Conservation (phyloP, 1,140 invertebrate species). For the Drosophila orena region DNA sequence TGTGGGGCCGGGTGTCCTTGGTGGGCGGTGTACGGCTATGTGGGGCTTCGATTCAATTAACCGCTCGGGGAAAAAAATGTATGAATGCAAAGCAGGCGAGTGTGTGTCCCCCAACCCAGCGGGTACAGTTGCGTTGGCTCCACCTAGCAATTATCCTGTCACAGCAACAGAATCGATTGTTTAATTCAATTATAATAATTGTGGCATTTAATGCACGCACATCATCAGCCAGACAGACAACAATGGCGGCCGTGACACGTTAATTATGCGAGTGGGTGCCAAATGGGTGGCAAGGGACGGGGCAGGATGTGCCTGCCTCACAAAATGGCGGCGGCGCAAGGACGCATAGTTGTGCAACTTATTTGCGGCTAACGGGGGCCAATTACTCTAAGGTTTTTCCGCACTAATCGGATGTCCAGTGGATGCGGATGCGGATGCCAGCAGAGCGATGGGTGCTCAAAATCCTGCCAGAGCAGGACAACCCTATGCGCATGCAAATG, state of each 20-base stretch:
- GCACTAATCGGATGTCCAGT: slow-evolving; percentile 24
- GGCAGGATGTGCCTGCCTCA: neutral
- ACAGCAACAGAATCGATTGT: slow-evolving; percentile 48
- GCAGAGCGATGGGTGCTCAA: slow-evolving; percentile 17
- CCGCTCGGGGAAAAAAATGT: slow-evolving; percentile 33
- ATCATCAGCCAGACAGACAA: slow-evolving; percentile 58
- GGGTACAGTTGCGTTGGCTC: slow-evolving; percentile 64
- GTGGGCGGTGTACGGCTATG: slow-evolving; percentile 63
- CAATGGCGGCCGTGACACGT: slow-evolving; percentile 82
- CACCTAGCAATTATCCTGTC: slow-evolving; percentile 22
- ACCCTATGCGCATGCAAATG: slow-evolving; percentile 74
- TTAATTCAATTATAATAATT: slow-evolving; percentile 85
- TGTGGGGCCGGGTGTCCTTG: neutral
- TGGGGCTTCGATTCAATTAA: slow-evolving; percentile 67
- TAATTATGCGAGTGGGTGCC: slow-evolving; percentile 65
- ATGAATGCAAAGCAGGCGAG: slow-evolving; percentile 9
- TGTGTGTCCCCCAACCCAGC: slow-evolving; percentile 24
- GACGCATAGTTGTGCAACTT: slow-evolving; percentile 53
- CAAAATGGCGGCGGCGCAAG: slow-evolving; percentile 33
- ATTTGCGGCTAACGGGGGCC: slow-evolving; percentile 66
- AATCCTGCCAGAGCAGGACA: slow-evolving; percentile 54
- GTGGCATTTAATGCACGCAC: slow-evolving; percentile 84
- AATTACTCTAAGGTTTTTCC: slow-evolving; percentile 53
- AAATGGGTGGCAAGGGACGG: slow-evolving; percentile 13
- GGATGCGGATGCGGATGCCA: slow-evolving; percentile 21